A percentile compares a stretch with the other conserved stretches of the same genome.
These are phyloP conservation scores for Tribolium madens DNA, from an alignment of 1,140 invertebrate genomes.

Conservation along the genomic window DNA sequence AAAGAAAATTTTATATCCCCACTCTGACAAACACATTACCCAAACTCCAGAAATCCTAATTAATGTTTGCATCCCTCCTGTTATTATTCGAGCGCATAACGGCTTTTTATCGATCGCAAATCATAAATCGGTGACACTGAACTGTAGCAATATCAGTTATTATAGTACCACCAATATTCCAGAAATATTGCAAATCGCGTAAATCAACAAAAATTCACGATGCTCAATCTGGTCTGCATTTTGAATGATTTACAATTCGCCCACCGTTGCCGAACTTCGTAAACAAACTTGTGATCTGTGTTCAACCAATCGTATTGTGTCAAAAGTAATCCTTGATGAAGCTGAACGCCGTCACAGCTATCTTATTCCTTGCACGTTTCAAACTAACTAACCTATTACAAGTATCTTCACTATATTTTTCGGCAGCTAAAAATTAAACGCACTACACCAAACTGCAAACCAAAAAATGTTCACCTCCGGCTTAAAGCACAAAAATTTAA, in stretches of 20 bases:
- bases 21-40: constrained; percentile 11
- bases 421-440: not conserved
- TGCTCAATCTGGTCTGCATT: constrained; percentile 22
- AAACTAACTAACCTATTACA: constrained; percentile 36
- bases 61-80: not conserved
- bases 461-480: not conserved
- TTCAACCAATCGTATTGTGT: constrained; percentile 34
- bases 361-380: constrained; percentile 8
- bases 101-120: constrained; percentile 10
- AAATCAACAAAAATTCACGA: constrained; percentile 23
- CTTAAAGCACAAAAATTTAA: not conserved
- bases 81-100: not conserved
- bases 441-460: not conserved
- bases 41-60: constrained; percentile 29
- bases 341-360: constrained; percentile 5
- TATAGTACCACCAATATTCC: constrained; percentile 6
- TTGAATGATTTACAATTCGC: constrained; percentile 29
- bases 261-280: constrained; percentile 28
- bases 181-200: constrained; percentile 24
- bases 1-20: constrained; percentile 34
- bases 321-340: constrained; percentile 39
- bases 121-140: constrained; percentile 19
- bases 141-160: constrained; percentile 26
- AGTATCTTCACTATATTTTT: constrained; percentile 19
- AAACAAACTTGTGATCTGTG: constrained; percentile 33